A percentile compares a stretch with the other conserved stretches of the same genome.
Evolutionary conservation across 2,888 invertebrate genomes (phyloP).

Genomic region (Anaspis maculata): DNA sequence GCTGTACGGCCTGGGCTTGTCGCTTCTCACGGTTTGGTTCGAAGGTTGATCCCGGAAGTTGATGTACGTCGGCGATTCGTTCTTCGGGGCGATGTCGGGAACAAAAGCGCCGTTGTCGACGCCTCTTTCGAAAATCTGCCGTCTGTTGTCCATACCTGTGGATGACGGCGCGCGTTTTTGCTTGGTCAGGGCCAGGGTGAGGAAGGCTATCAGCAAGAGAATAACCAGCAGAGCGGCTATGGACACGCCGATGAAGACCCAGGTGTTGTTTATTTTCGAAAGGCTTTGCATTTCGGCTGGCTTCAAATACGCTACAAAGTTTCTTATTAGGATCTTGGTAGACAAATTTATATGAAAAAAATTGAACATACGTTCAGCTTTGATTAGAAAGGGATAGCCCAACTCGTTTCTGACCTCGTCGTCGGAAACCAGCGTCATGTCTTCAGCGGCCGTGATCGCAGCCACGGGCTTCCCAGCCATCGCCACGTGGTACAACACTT

Average conservation of each 20-base stretch:
- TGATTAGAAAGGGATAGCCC: constrained; percentile 69
- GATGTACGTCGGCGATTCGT: constrained; percentile 38
- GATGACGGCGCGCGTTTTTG: constrained; percentile 37
- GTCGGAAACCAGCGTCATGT: constrained; percentile 73
- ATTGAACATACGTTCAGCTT: constrained; percentile 66
- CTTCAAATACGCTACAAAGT: constrained; percentile 61
- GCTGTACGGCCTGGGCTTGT: too few species aligned
- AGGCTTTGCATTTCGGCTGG: constrained; percentile 46
- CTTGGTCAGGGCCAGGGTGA: constrained; percentile 46
- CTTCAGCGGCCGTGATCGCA: constrained; percentile 71
- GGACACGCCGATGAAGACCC: constrained; percentile 58
- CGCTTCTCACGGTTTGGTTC: constrained; percentile 25
- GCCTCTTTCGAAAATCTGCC: constrained; percentile 34
- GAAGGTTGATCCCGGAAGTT: constrained; percentile 32
- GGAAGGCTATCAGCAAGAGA: constrained; percentile 47
- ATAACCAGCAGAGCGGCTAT: constrained; percentile 52
- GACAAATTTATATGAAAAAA: too few species aligned
- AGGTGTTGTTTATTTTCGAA: constrained; percentile 47
- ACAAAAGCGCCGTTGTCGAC: constrained; percentile 33
- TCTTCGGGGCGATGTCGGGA: constrained; percentile 42
- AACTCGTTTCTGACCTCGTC: constrained; percentile 67
- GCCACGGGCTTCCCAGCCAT: constrained; percentile 73
- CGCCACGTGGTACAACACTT: constrained; percentile 72
- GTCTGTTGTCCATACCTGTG: constrained; percentile 30
- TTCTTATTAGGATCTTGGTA: too few species aligned